These are phyloP conservation scores for Morpho helenor DNA, from an alignment of 2,888 invertebrate species.

Conservation along the genomic window DNA sequence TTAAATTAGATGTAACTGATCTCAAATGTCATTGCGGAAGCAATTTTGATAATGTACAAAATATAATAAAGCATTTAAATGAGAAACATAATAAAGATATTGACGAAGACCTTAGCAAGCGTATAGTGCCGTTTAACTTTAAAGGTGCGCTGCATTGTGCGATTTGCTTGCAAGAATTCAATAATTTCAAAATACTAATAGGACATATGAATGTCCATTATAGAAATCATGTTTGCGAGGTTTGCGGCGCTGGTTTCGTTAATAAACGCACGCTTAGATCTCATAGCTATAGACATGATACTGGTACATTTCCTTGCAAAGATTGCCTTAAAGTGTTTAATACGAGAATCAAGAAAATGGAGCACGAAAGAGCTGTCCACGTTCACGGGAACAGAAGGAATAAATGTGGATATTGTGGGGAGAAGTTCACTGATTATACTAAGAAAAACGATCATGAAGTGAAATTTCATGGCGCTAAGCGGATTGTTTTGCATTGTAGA, in stretches of 20 bases:
- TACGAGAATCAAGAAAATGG: slow-evolving; percentile 54
- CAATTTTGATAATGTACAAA: slow-evolving; percentile 29
- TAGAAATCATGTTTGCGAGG: slow-evolving; percentile 66
- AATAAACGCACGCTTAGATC: slow-evolving; percentile 43
- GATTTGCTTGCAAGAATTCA: slow-evolving; percentile 31
- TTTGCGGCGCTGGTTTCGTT: slow-evolving; percentile 66
- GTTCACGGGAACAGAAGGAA: slow-evolving; percentile 38
- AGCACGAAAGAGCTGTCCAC: slow-evolving; percentile 61
- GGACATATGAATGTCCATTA: slow-evolving; percentile 58
- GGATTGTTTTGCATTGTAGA: slow-evolving; percentile 56
- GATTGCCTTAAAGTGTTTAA: slow-evolving; percentile 64
- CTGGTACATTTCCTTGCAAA: slow-evolving; percentile 48
- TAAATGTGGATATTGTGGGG: slow-evolving; percentile 47
- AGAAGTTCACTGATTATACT: slow-evolving; percentile 55
- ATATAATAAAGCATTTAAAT: slow-evolving; percentile 38
- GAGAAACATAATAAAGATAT: slow-evolving; percentile 35
- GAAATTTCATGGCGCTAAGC: slow-evolving; percentile 53
- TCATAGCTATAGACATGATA: slow-evolving; percentile 46
- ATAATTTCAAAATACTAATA: slow-evolving; percentile 33
- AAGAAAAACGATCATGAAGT: slow-evolving; percentile 59
- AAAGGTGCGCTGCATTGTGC: slow-evolving; percentile 35
- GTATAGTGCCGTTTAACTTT: slow-evolving; percentile 48
- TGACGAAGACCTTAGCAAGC: slow-evolving; percentile 35
- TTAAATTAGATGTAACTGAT: slow-evolving; percentile 33
- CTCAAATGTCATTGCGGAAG: slow-evolving; percentile 25